phyloP scores from a whole-genome alignment of 2,113 vertebrate species.

The Petromus typicus region DNA sequence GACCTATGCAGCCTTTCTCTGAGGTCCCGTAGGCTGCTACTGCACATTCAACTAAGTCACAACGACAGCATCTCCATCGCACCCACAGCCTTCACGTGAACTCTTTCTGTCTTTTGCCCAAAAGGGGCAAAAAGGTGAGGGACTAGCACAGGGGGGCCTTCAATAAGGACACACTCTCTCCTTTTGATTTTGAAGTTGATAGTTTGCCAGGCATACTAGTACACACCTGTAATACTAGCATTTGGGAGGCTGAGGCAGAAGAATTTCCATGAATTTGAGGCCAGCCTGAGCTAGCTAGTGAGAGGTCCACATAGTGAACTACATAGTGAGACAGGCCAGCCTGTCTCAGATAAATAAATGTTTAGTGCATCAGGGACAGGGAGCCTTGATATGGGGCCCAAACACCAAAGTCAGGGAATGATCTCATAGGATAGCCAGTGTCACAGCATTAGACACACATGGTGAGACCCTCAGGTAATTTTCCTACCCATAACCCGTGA shows the following conservation, averaged over 20 bases:
- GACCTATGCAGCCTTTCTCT: not conserved
- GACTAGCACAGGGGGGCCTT: no score
- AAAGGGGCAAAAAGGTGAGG: no score
- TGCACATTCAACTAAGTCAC: not conserved
- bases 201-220: not conserved
- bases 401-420: not conserved
- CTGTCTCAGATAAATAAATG: no score
- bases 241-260: not conserved
- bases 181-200: constrained; percentile 14
- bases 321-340: no score
- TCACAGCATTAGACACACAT: not conserved
- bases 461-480: not conserved
- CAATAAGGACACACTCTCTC: not conserved
- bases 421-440: not conserved
- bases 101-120: not conserved
- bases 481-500: not conserved
- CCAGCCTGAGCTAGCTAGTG: no score
- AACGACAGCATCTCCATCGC: not conserved
- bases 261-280: no score
- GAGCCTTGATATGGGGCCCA: not conserved
- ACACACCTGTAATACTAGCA: not conserved
- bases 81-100: not conserved
- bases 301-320: no score
- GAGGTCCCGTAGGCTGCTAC: not conserved
- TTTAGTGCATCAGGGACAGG: not conserved